Conservation (phyloP, 2,888 invertebrate species). For the Abscondita cerata region DNA sequence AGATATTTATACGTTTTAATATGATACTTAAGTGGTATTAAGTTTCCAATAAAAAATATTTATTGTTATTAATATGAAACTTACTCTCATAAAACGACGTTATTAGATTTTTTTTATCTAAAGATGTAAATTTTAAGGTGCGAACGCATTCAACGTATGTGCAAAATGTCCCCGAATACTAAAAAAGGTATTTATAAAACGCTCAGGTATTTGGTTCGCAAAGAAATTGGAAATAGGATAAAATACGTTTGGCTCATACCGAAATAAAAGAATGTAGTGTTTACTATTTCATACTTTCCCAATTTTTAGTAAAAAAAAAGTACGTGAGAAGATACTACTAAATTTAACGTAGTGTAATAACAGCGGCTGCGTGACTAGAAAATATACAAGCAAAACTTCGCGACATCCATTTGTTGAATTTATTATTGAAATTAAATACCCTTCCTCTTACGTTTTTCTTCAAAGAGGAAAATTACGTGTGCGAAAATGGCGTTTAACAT, state of each 20-base stretch:
- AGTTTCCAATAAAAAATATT: too few species aligned
- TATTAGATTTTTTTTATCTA: too few species aligned
- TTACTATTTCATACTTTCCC: constrained; percentile 10
- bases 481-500: too few species aligned
- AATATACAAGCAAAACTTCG: constrained; percentile 9
- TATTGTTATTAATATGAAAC: too few species aligned
- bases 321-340: constrained; percentile 19
- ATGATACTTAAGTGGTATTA: too few species aligned
- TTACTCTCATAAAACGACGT: too few species aligned
- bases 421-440: constrained; percentile 9
- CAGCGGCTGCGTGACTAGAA: constrained; percentile 22
- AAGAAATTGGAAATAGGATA: not conserved
- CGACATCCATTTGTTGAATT: constrained; percentile 14
- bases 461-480: too few species aligned
- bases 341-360: constrained; percentile 17
- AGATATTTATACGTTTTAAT: too few species aligned
- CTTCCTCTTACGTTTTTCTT: not conserved
- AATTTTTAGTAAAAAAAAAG: constrained; percentile 12
- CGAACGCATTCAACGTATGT: too few species aligned
- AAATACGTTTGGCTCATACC: not conserved
- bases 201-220: not conserved
- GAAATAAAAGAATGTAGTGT: constrained; percentile 10
- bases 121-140: too few species aligned
- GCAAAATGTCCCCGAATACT: too few species aligned
- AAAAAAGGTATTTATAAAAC: not conserved